Conservation (phyloP, 2,113 vertebrate genomes). For the Tamias sibiricus region DNA sequence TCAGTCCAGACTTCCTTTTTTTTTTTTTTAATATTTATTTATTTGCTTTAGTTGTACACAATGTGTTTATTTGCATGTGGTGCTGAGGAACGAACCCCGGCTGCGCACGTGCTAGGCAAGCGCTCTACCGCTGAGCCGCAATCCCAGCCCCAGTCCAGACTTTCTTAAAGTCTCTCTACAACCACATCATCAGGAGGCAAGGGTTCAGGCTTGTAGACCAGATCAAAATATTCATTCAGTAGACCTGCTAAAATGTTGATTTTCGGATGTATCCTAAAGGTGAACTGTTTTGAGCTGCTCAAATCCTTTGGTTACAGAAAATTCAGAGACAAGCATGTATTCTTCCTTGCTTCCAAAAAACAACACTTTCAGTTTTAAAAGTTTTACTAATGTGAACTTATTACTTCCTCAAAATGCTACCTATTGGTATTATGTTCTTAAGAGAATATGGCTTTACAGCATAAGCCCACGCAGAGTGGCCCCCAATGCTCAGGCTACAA, state of each 20-base stretch:
- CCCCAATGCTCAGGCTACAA: neutral
- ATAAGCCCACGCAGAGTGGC: neutral
- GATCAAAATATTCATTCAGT: neutral
- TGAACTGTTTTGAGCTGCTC: neutral
- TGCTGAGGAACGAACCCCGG: no score
- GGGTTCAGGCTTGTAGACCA: neutral
- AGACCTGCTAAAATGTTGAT: neutral
- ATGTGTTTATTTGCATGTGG: no score
- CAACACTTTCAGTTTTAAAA: neutral
- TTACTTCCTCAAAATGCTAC: neutral
- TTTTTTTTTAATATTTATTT: no score
- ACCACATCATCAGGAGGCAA: neutral
- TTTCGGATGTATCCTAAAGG: neutral
- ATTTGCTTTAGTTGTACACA: no score
- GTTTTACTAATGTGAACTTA: neutral
- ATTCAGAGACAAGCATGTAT: neutral
- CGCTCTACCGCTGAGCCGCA: no score
- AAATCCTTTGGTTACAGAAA: neutral
- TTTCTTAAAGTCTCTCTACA: neutral
- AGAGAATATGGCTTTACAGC: neutral
- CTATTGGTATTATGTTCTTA: neutral
- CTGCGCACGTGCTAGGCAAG: no score
- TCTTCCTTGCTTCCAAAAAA: neutral
- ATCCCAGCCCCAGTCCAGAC: fast-evolving
- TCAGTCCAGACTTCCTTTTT: fast-evolving